These are phyloP conservation scores for Vireo griseus DNA, from an alignment of 2,797 vertebrate genomes.

Conservation along the genomic window DNA sequence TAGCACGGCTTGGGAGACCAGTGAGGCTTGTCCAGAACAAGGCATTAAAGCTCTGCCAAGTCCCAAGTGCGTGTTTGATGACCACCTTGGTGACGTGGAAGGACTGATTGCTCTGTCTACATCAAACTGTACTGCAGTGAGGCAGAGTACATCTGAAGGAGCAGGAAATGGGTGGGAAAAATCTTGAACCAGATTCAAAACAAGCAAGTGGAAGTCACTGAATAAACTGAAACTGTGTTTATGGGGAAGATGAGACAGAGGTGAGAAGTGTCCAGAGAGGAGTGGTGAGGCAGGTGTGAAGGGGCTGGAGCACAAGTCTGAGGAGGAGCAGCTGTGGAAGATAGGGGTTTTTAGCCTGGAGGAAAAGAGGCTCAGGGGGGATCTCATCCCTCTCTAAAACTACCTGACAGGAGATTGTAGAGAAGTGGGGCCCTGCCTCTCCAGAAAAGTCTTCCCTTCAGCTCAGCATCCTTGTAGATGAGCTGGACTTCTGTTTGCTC, in stretches of 20 bases:
- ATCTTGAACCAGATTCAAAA: neutral
- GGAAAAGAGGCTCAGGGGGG: neutral
- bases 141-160: neutral
- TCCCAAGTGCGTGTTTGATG: neutral
- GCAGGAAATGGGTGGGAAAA: neutral
- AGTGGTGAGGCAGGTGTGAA: neutral
- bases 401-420: neutral
- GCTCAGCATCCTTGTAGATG: neutral
- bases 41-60: neutral
- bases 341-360: neutral
- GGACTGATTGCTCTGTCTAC: neutral
- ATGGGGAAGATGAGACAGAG: neutral
- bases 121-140: accelerated
- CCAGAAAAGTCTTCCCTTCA: neutral
- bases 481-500: neutral
- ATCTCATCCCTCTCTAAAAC: neutral
- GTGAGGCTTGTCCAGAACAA: neutral
- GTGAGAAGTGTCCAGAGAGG: neutral
- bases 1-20: neutral
- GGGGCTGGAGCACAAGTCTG: neutral
- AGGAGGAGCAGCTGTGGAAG: neutral
- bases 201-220: neutral
- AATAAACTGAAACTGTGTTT: neutral
- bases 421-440: neutral
- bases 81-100: neutral